These are phyloP conservation scores for Pogonognathellus flavescens DNA, from an alignment of 1,140 invertebrate genomes.

Conservation along the genomic window DNA sequence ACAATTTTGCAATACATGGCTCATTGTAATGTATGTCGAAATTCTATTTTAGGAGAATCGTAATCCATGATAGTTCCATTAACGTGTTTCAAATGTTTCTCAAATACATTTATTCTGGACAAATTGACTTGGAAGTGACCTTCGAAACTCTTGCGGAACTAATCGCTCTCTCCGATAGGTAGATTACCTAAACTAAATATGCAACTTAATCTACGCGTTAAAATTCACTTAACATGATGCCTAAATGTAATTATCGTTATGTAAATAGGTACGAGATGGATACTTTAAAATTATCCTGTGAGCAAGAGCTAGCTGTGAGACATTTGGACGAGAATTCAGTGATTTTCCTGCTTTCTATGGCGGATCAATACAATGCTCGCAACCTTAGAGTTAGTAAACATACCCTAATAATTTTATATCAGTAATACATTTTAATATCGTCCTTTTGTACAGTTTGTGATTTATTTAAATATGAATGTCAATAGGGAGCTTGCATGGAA, in stretches of 20 bases:
- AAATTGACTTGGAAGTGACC: slow-evolving; percentile 70
- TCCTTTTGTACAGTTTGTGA: no score
- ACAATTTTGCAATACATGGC: no score
- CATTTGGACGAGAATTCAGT: slow-evolving; percentile 78
- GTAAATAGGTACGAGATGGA: slow-evolving; percentile 73
- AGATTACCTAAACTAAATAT: neutral
- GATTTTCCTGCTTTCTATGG: slow-evolving; percentile 77
- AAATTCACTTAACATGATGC: neutral
- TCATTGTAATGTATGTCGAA: slow-evolving; percentile 30
- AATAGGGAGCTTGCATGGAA: slow-evolving; percentile 63
- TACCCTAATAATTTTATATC: no score
- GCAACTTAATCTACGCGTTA: neutral
- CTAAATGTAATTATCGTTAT: neutral
- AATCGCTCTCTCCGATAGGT: slow-evolving; percentile 73
- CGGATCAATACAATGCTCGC: slow-evolving; percentile 78
- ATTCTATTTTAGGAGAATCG: slow-evolving; percentile 74
- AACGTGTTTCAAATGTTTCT: slow-evolving; percentile 76
- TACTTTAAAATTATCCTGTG: slow-evolving; percentile 75
- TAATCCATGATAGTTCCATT: slow-evolving; percentile 77
- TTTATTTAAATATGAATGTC: slow-evolving; percentile 2
- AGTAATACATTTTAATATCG: no score
- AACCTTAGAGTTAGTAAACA: slow-evolving; percentile 73
- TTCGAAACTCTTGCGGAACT: slow-evolving; percentile 78
- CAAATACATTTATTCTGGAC: slow-evolving; percentile 77
- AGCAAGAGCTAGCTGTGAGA: slow-evolving; percentile 73